phyloP scores from a whole-genome alignment of 2,888 invertebrate genomes.

The Lasioglossum calceatum region DNA sequence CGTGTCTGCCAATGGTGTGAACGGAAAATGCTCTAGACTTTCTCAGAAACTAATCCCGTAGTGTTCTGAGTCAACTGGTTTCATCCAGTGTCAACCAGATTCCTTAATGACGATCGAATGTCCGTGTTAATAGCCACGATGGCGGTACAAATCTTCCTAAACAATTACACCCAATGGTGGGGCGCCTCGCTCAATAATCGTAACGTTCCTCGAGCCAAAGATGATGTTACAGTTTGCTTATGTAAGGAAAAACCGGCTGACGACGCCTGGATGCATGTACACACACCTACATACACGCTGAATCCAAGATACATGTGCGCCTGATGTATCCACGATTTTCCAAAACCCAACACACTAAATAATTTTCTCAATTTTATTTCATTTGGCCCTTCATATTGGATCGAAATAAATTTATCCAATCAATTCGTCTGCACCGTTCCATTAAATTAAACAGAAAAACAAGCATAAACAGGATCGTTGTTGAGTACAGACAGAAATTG shows the following conservation, averaged over 20 bases:
- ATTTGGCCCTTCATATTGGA: not conserved
- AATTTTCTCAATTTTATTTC: not conserved
- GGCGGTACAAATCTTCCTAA: constrained; percentile 38
- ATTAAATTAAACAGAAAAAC: too few relatives aligned
- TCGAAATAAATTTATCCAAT: not conserved
- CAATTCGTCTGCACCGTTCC: too few relatives aligned
- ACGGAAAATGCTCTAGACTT: not conserved
- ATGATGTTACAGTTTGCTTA: constrained; percentile 52
- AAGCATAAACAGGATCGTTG: too few relatives aligned
- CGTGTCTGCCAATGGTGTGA: not conserved
- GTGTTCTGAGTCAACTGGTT: constrained; percentile 65
- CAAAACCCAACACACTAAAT: not conserved
- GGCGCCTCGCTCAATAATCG: constrained; percentile 35
- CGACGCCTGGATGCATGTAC: not conserved
- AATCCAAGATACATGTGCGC: not conserved
- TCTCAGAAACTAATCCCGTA: not conserved
- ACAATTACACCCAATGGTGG: constrained; percentile 45
- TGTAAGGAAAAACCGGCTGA: constrained; percentile 31
- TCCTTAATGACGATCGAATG: constrained; percentile 54
- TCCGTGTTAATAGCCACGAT: constrained; percentile 34
- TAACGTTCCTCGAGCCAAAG: constrained; percentile 1
- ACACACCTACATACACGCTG: not conserved
- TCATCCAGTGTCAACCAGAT: constrained; percentile 66
- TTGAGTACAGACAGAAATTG: not conserved
- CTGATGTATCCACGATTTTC: not conserved